Evolutionary conservation across 2,888 invertebrate genomes (phyloP).

Genomic region (Andrena trimmerana): DNA sequence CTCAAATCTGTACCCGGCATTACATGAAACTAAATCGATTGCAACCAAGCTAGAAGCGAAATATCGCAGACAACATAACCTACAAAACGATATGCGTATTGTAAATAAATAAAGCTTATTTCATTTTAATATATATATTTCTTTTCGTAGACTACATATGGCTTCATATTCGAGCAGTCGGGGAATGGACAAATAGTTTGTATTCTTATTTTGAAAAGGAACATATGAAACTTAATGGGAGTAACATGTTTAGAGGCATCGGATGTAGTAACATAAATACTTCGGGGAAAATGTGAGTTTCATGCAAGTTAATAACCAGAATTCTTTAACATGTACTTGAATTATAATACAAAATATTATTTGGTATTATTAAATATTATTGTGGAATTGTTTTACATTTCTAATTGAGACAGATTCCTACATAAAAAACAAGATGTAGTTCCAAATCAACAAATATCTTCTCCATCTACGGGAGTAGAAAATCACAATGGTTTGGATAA

Average conservation of each 20-base stretch:
- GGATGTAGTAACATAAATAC: constrained; percentile 62
- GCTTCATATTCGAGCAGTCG: constrained; percentile 97
- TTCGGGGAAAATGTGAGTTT: constrained; percentile 76
- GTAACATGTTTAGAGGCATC: constrained; percentile 86
- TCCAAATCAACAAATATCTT: constrained; percentile 66
- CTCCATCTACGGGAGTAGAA: constrained; percentile 71
- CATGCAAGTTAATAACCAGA: neutral
- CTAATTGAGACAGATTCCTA: constrained; percentile 33
- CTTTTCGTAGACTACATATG: constrained; percentile 91
- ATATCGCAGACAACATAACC: too few relatives aligned
- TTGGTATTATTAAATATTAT: neutral
- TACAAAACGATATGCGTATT: too few relatives aligned
- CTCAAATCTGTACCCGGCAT: too few relatives aligned
- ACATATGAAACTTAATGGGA: constrained; percentile 90
- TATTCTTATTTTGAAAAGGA: constrained; percentile 94
- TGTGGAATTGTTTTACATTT: neutral
- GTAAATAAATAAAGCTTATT: neutral
- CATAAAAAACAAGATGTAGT: constrained; percentile 45
- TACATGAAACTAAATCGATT: too few relatives aligned
- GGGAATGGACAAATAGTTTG: constrained; percentile 96
- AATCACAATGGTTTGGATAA: constrained; percentile 78
- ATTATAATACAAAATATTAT: neutral
- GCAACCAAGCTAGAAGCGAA: too few relatives aligned
- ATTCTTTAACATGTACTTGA: neutral
- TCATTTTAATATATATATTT: neutral